Evolutionary conservation across 92 coral and sea anemone genomes (phyloP).

Genomic region (Epizoanthus ramosus): DNA sequence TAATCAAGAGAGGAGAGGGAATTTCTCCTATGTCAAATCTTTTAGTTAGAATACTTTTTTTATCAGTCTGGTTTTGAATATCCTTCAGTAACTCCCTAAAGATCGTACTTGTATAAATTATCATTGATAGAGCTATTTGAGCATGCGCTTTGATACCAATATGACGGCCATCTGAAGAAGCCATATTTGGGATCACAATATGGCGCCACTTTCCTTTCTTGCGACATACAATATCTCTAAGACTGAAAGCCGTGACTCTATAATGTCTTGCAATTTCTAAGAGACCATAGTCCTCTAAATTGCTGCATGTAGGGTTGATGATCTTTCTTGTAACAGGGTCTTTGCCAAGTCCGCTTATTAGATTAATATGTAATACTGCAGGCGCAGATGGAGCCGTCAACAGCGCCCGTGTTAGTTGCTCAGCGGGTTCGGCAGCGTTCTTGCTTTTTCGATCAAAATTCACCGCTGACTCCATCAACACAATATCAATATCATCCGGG

Average conservation of each 20-base stretch:
- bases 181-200: constrained; percentile 37
- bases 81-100: constrained; percentile 23
- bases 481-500: constrained; percentile 62
- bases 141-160: constrained; percentile 72
- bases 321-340: constrained; percentile 45
- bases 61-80: background rate
- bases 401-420: constrained; percentile 75
- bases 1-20: constrained; percentile 39
- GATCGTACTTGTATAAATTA: constrained; percentile 31
- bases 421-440: constrained; percentile 68
- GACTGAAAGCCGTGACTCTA: constrained; percentile 62
- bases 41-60: background rate
- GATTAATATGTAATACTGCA: constrained; percentile 68
- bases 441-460: constrained; percentile 62
- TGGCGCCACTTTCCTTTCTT: constrained; percentile 30
- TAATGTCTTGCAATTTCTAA: constrained; percentile 55
- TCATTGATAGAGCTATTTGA: constrained; percentile 62
- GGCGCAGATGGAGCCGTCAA: constrained; percentile 65
- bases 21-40: background rate
- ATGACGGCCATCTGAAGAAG: constrained; percentile 63
- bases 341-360: constrained; percentile 67
- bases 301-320: constrained; percentile 57
- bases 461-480: constrained; percentile 71
- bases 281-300: constrained; percentile 69
- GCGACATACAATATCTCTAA: constrained; percentile 58